A percentile compares a stretch with the other conserved stretches of the same genome.
phyloP scores from a whole-genome alignment of 2,888 invertebrate species.

The Alcis repandata region DNA sequence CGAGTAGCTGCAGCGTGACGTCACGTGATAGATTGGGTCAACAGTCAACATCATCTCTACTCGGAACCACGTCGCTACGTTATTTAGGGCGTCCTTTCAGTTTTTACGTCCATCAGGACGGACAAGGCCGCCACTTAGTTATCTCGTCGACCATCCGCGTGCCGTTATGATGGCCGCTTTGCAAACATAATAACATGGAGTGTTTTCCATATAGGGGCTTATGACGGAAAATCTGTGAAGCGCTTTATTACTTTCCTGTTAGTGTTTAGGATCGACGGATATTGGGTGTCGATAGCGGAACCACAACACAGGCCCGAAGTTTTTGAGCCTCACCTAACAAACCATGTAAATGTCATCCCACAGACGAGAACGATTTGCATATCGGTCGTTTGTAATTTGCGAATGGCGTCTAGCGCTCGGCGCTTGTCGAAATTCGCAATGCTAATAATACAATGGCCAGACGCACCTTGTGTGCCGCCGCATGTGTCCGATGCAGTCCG shows the following conservation, averaged over 20 bases:
- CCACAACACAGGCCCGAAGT: slow-evolving; percentile 24
- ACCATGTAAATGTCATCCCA: slow-evolving; percentile 65
- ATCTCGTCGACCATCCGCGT: slow-evolving; percentile 59
- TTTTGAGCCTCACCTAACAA: slow-evolving; percentile 56
- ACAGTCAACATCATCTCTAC: slow-evolving; percentile 59
- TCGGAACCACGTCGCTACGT: slow-evolving; percentile 50
- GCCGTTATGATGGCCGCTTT: slow-evolving; percentile 63
- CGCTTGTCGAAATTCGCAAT: slow-evolving; percentile 81
- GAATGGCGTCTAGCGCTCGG: slow-evolving; percentile 72
- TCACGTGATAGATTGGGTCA: slow-evolving; percentile 69
- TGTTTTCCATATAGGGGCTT: slow-evolving; percentile 49
- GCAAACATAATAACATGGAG: slow-evolving; percentile 63
- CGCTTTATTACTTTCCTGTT: slow-evolving; percentile 43
- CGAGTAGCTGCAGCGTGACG: slow-evolving; percentile 58
- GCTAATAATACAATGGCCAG: slow-evolving; percentile 82
- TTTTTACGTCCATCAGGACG: slow-evolving; percentile 60
- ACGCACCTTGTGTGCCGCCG: slow-evolving; percentile 71
- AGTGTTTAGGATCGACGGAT: slow-evolving; percentile 40
- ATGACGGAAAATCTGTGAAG: slow-evolving; percentile 40
- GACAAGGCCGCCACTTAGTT: slow-evolving; percentile 63
- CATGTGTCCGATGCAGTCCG: slow-evolving; percentile 64
- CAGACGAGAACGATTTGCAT: slow-evolving; percentile 74
- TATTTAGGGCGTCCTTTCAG: slow-evolving; percentile 62
- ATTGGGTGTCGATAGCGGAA: slow-evolving; percentile 38
- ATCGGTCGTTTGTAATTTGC: slow-evolving; percentile 75